Conservation (phyloP, 2,888 invertebrate genomes). For the Germaria angustata region DNA sequence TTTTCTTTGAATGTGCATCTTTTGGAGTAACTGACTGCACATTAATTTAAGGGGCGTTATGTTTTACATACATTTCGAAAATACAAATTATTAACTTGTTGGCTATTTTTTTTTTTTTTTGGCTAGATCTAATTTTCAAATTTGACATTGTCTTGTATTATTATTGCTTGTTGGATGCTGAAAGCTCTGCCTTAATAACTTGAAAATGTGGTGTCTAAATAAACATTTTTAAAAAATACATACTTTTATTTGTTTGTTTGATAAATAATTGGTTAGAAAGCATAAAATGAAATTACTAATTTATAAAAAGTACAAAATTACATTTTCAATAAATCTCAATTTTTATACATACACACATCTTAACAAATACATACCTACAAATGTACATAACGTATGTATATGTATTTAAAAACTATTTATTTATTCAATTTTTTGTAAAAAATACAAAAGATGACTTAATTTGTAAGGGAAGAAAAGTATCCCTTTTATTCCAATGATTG, state of each 20-base stretch:
- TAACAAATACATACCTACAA: neutral
- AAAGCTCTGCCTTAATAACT: constrained; percentile 59
- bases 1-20: too few species aligned
- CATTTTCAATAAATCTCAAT: constrained; percentile 68
- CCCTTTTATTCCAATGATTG: neutral
- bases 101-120: too few species aligned
- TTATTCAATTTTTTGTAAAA: constrained; percentile 68
- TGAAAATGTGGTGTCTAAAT: constrained; percentile 62
- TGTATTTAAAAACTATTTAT: constrained; percentile 67
- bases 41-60: too few species aligned
- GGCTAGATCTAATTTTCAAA: constrained; percentile 9
- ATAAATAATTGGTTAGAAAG: constrained; percentile 46
- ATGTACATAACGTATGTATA: neutral
- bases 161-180: constrained; percentile 29
- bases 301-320: constrained; percentile 67
- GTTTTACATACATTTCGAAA: too few species aligned
- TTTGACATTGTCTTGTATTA: constrained; percentile 4
- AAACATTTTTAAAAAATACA: constrained; percentile 48
- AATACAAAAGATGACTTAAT: constrained; percentile 48
- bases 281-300: constrained; percentile 17
- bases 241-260: constrained; percentile 31
- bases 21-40: too few species aligned
- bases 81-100: too few species aligned
- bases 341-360: constrained; percentile 67
- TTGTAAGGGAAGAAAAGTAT: constrained; percentile 29